Base-by-base conservation (phyloP, 2,797 vertebrate genomes). In the Myotis vivesi region DNA sequence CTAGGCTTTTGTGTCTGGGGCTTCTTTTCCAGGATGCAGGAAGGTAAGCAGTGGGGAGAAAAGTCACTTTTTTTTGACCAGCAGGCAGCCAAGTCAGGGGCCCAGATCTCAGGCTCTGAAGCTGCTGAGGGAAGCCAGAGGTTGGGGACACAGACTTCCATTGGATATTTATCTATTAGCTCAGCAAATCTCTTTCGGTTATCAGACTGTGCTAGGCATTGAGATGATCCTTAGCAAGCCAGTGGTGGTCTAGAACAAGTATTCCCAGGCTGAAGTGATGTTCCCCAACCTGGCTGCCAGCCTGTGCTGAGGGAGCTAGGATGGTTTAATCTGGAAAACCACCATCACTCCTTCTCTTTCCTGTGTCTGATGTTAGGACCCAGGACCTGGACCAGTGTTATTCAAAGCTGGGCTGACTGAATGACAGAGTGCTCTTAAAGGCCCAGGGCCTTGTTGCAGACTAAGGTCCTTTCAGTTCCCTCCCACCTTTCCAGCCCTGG, bases 251-350 rank as follows among this genome's bases (percentile, higher is more conserved):
- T 62, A 30, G 20, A 41, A 62, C 15, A 64, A 38, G 20, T 12
- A 17, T 28, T 17, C 20, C 57, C 57, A 62, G 75, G 36, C 33
- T 0, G 0, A 4, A 20, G 77, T 25, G 25, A 53, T 6, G 6
- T 2, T 33, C 41, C 25, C 1, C 23, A 10, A 3, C 23, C 11
- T 7, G 30, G 30, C 82, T 64, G 1, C 25, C 51, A 51, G 23
- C 30, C 33, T 51, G 55, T 2, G 0, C 2, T 5, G 19, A 49
- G 15, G 11, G 17, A 44, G 16, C 12, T 5, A 7, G 33, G 30
- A 6, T 4, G 13, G 25, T 49, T 57, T 69, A 17, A 30, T 28
- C n/a, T 5, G 20, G 36, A 75, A 73, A 36, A 53, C n/a, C 17
- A 51, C 22, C 36, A 91, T 55, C 28, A n/a, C 28, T 46, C 38